Evolutionary conservation across 1,140 invertebrate species (phyloP).

Genomic region (Idris sp.): DNA sequence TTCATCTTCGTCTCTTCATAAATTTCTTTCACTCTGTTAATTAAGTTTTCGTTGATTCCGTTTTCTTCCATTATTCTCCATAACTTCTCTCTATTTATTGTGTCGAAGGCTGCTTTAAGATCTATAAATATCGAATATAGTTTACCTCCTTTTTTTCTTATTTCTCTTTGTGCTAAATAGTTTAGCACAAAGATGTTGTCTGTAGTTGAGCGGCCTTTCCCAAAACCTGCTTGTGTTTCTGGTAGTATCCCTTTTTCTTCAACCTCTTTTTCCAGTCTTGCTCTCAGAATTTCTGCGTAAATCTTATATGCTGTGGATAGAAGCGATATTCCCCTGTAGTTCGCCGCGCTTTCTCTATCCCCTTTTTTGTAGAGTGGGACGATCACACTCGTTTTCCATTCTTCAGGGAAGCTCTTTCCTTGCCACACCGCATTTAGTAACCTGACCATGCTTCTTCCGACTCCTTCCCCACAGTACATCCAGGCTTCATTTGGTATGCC

Average conservation of each 20-base stretch:
- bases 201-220: neutral
- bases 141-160: neutral
- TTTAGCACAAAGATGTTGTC: constrained; percentile 4
- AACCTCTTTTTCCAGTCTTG: neutral
- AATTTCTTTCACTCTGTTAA: neutral
- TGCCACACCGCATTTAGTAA: neutral
- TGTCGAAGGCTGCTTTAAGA: too few relatives aligned
- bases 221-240: neutral
- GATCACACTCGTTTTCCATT: neutral
- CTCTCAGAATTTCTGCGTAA: neutral
- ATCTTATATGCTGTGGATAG: neutral
- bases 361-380: neutral
- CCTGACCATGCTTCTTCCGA: too few relatives aligned
- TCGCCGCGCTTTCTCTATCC: neutral
- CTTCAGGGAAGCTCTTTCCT: neutral
- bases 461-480: neutral
- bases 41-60: neutral
- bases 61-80: neutral
- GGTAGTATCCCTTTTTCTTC: neutral
- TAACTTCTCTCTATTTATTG: neutral
- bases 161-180: neutral
- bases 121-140: neutral
- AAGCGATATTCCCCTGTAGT: neutral
- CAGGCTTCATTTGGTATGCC: neutral
- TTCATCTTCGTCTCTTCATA: neutral